These are phyloP conservation scores for Eueremaeus valkanovi DNA, from an alignment of 2,888 invertebrate genomes.

Conservation along the genomic window DNA sequence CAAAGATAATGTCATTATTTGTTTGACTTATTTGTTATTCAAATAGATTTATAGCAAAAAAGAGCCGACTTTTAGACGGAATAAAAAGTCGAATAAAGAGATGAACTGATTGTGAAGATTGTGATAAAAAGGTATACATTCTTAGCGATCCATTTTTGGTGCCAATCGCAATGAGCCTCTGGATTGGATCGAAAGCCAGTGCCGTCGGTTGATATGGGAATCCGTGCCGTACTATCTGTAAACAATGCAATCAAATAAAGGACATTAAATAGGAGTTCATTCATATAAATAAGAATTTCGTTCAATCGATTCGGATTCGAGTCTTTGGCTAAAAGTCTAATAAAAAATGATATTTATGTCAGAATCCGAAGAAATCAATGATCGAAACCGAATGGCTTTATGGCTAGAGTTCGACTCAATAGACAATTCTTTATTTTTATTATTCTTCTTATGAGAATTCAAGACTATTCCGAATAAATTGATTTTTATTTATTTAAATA, in stretches of 20 bases:
- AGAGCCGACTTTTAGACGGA: background rate
- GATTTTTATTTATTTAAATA: no score
- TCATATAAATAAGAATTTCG: background rate
- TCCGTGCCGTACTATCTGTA: constrained; percentile 80
- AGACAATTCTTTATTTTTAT: no score
- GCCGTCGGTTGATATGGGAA: constrained; percentile 97
- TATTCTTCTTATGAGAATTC: no score
- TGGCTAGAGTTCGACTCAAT: no score
- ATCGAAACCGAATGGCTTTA: no score
- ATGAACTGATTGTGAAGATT: constrained; percentile 50
- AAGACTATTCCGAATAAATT: no score
- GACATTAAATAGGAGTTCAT: constrained; percentile 13
- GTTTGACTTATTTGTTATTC: no score
- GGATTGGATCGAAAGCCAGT: constrained; percentile 96
- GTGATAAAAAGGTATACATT: constrained; percentile 62
- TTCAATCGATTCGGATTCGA: background rate
- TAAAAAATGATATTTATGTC: no score
- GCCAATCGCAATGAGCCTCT: constrained; percentile 92
- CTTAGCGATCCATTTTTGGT: constrained; percentile 90
- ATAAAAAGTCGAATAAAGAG: background rate
- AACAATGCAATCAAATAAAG: background rate
- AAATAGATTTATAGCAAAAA: no score
- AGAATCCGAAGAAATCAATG: background rate
- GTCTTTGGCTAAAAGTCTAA: no score
- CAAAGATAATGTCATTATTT: no score